These are phyloP conservation scores for Drosophila orena DNA, from an alignment of 1,140 invertebrate species.

Conservation along the genomic window DNA sequence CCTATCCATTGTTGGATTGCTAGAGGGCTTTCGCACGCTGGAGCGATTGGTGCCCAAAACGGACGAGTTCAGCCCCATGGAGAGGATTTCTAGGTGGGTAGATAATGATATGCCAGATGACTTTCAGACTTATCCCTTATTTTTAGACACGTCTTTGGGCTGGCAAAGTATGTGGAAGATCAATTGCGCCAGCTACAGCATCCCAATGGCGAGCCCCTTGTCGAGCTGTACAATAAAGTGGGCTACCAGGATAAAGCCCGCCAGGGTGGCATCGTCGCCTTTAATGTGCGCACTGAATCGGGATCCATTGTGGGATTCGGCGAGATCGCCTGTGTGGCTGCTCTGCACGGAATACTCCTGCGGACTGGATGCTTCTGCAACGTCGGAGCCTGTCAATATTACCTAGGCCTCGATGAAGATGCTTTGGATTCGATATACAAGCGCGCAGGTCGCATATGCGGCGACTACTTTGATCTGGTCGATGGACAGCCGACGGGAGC, in stretches of 20 bases:
- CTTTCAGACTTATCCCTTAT: conserved; percentile 81
- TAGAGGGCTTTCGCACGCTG: conserved; percentile 92
- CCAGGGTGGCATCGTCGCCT: conserved; percentile 95
- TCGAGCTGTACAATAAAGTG: conserved; percentile 90
- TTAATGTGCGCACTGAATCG: conserved; percentile 92
- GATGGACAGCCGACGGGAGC: conserved; percentile 96
- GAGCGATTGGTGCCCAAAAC: conserved; percentile 85
- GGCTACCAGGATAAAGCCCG: conserved; percentile 87
- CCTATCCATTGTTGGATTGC: conserved; percentile 92
- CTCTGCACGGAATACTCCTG: conserved; percentile 93
- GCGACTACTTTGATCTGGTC: conserved; percentile 95
- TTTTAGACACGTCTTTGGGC: conserved; percentile 90
- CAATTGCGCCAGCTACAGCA: conserved; percentile 89
- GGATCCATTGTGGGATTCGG: conserved; percentile 94
- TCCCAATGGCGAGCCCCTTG: conserved; percentile 89
- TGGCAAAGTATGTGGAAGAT: conserved; percentile 91
- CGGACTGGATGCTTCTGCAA: conserved; percentile 98
- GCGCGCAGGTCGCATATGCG: conserved; percentile 94
- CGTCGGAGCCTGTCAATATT: conserved; percentile 96
- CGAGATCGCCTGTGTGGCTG: conserved; percentile 95
- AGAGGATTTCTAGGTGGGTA: conserved; percentile 85
- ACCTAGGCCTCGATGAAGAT: conserved; percentile 89
- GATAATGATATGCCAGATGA: neutral
- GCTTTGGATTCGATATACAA: conserved; percentile 92
- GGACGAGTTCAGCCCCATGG: conserved; percentile 85